Percentiles rank a stretch among this genome's conserved stretches.
phyloP scores from a whole-genome alignment of 2,113 vertebrate species.

The Phalacrocorax pelagicus region DNA sequence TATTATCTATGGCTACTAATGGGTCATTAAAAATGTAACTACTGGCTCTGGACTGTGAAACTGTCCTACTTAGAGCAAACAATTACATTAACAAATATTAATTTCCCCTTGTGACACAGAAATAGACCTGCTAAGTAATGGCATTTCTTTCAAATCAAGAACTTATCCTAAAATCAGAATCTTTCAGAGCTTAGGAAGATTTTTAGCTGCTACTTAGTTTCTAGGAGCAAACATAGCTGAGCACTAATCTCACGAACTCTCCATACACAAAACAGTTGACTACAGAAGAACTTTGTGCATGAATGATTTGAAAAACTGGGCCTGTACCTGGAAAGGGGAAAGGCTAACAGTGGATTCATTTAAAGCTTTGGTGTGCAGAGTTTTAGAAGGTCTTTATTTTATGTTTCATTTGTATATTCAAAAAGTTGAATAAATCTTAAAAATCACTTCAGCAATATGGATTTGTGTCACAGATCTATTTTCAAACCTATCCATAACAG shows the following conservation, averaged over 20 bases:
- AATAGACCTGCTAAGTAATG: neutral
- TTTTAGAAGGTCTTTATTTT: neutral
- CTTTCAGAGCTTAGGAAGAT: neutral
- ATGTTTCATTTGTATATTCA: neutral
- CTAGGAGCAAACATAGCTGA: neutral
- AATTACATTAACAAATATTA: conserved; percentile 15
- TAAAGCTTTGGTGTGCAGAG: neutral
- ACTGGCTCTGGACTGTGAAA: conserved; percentile 49
- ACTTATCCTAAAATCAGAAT: neutral
- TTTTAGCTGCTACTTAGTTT: neutral
- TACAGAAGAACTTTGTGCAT: neutral
- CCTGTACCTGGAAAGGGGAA: neutral
- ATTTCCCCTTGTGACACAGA: neutral
- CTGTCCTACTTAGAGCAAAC: conserved; percentile 19
- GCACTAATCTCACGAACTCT: neutral
- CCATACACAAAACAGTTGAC: neutral
- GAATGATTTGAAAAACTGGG: neutral
- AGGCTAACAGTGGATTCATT: neutral
- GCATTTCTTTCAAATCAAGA: neutral
- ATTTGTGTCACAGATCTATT: neutral
- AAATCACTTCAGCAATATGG: neutral
- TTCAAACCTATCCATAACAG: conserved; percentile 14
- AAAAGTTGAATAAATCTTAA: conserved; percentile 22
- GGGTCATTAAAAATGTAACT: conserved; percentile 45
- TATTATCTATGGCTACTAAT: conserved; percentile 44